Evolutionary conservation across 2,888 invertebrate species (phyloP).

Genomic region (Pseudoips prasinana): DNA sequence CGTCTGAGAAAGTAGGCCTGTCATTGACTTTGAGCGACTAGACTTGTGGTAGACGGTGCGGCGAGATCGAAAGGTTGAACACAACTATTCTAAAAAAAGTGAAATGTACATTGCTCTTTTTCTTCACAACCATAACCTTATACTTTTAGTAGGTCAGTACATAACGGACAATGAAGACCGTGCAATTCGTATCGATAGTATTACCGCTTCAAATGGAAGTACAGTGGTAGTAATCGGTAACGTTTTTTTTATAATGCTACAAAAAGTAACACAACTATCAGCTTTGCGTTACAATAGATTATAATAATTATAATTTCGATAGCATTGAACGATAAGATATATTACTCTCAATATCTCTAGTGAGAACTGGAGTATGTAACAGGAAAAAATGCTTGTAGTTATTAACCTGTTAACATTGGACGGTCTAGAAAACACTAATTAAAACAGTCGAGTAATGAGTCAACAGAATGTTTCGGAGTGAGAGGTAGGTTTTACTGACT

Average conservation of each 20-base stretch:
- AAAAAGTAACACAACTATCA: conserved; percentile 28
- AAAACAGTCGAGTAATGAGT: conserved; percentile 11
- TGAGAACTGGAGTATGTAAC: conserved; percentile 1
- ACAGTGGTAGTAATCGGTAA: conserved; percentile 3
- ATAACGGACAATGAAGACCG: conserved; percentile 13
- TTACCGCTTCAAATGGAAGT: too few species aligned
- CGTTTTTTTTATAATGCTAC: conserved; percentile 30
- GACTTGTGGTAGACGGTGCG: conserved; percentile 65
- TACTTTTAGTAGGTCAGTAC: too few species aligned
- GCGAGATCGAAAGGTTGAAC: conserved; percentile 12
- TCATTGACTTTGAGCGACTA: conserved; percentile 64
- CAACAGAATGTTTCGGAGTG: too few species aligned
- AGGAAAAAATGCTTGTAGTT: conserved; percentile 6
- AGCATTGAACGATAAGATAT: conserved; percentile 14
- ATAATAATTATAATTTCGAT: conserved; percentile 27
- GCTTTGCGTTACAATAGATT: conserved; percentile 24
- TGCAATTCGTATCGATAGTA: neutral
- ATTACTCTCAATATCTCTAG: neutral
- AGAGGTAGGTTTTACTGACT: too few species aligned
- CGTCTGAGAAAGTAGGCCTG: conserved; percentile 71
- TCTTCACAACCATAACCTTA: neutral
- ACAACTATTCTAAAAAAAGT: conserved; percentile 5
- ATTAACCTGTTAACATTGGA: conserved; percentile 3
- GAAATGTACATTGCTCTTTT: conserved; percentile 30
- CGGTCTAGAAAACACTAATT: conserved; percentile 15